A percentile compares a stretch with the other conserved stretches of the same genome.
Conservation (phyloP, 2,797 vertebrate species). For the Kryptolebias ocellatus region DNA sequence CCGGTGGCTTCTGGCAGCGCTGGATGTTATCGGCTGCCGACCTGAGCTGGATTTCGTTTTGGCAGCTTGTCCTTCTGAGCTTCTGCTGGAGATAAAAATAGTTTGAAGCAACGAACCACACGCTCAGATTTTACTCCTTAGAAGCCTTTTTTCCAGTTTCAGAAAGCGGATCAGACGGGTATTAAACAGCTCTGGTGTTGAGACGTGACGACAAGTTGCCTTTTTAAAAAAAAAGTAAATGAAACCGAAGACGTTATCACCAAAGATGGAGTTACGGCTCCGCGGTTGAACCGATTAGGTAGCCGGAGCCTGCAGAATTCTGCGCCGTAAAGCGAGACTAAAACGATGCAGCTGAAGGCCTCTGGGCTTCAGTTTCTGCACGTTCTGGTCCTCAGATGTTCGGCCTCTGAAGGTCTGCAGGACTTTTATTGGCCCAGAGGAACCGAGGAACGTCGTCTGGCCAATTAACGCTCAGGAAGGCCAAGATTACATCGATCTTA, state of each 20-base stretch:
- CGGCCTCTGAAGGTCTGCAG: slow-evolving; percentile 47
- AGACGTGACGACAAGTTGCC: slow-evolving; percentile 30
- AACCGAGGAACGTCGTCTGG: slow-evolving; percentile 36
- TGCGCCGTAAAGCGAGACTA: slow-evolving; percentile 59
- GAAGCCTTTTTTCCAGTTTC: slow-evolving; percentile 1
- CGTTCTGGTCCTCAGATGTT: slow-evolving; percentile 42
- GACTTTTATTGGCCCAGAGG: slow-evolving; percentile 44
- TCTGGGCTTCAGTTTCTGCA: slow-evolving; percentile 50
- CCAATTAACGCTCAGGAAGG: slow-evolving; percentile 32
- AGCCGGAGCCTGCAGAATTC: slow-evolving; percentile 62
- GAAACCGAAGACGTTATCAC: slow-evolving; percentile 68
- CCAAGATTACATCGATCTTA: slow-evolving; percentile 34
- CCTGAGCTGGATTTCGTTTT: slow-evolving; percentile 46
- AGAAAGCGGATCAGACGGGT: too few species aligned
- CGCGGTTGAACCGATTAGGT: slow-evolving; percentile 64
- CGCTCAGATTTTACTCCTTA: slow-evolving; percentile 18
- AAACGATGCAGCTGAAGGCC: slow-evolving; percentile 58
- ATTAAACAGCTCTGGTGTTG: background rate
- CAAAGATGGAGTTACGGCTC: slow-evolving; percentile 64
- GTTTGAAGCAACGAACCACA: slow-evolving; percentile 36
- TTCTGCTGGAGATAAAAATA: slow-evolving; percentile 61
- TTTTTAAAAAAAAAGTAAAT: slow-evolving; percentile 18
- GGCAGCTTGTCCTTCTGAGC: slow-evolving; percentile 34
- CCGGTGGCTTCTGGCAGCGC: slow-evolving; percentile 42
- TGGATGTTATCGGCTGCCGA: slow-evolving; percentile 49